A percentile compares a stretch with the other conserved stretches of the same genome.
phyloP scores from a whole-genome alignment of 2,113 vertebrate species.

The Oreochromis niloticus region DNA sequence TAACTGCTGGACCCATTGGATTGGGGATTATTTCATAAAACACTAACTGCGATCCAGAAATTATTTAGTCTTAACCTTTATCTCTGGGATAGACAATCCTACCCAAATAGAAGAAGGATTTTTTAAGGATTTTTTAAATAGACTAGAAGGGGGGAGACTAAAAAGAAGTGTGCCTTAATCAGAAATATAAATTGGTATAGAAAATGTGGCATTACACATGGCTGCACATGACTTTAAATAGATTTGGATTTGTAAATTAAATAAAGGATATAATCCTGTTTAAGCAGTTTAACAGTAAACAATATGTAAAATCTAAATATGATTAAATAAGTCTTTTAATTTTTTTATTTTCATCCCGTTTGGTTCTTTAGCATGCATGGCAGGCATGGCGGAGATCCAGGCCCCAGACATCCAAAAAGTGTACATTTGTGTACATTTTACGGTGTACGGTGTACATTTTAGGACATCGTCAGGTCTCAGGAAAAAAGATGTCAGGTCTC shows the following conservation, averaged over 20 bases:
- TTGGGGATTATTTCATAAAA: too few relatives aligned
- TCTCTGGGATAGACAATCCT: too few relatives aligned
- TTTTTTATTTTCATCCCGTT: not conserved
- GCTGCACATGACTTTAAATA: not conserved
- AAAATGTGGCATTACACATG: not conserved
- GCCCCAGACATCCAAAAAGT: too few relatives aligned
- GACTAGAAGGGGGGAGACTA: not conserved
- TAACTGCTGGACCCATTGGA: not conserved
- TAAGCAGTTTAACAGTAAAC: not conserved
- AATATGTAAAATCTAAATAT: not conserved
- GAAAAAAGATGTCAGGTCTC: too few relatives aligned
- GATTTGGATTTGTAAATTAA: not conserved
- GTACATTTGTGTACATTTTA: too few relatives aligned
- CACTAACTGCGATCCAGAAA: too few relatives aligned
- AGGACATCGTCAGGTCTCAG: too few relatives aligned
- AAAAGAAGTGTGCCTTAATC: not conserved
- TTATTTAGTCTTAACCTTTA: too few relatives aligned
- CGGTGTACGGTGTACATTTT: too few relatives aligned
- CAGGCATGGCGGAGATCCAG: too few relatives aligned
- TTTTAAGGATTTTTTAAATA: not conserved
- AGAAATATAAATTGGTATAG: not conserved
- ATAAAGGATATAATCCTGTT: not conserved
- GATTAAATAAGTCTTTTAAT: not conserved
- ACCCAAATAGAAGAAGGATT: too few relatives aligned
- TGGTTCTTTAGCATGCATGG: not conserved